Percentiles rank a stretch among this genome's conserved stretches.
These are phyloP conservation scores for Carterocephalus palaemon DNA, from an alignment of 2,888 invertebrate species.

Conservation along the genomic window DNA sequence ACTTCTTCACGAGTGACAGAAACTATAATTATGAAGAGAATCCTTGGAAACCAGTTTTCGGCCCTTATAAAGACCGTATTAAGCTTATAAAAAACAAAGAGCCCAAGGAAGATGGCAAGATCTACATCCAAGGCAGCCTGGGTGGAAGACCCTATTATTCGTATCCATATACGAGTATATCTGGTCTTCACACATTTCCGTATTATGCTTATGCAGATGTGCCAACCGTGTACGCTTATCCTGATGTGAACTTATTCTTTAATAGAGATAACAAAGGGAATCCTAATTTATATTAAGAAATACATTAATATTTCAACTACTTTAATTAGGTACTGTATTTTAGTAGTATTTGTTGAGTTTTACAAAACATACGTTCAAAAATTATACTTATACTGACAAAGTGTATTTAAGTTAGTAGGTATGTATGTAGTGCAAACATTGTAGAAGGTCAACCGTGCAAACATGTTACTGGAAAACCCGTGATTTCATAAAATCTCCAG, in stretches of 20 bases:
- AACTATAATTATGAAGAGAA: slow-evolving; percentile 27
- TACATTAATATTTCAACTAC: too few species aligned
- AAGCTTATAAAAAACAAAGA: slow-evolving; percentile 44
- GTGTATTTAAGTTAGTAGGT: too few species aligned
- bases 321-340: too few species aligned
- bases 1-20: neutral
- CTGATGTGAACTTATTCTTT: slow-evolving; percentile 39
- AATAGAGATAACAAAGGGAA: slow-evolving; percentile 45
- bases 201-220: slow-evolving; percentile 39
- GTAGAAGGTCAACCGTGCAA: too few species aligned
- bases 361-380: too few species aligned
- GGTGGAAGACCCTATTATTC: slow-evolving; percentile 35
- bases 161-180: slow-evolving; percentile 28
- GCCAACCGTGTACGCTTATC: slow-evolving; percentile 33
- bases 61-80: slow-evolving; percentile 38
- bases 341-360: too few species aligned
- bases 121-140: slow-evolving; percentile 31
- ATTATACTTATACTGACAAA: too few species aligned
- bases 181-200: slow-evolving; percentile 46
- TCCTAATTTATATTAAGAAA: neutral
- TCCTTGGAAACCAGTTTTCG: slow-evolving; percentile 42
- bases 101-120: slow-evolving; percentile 45
- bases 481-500: too few species aligned
- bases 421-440: too few species aligned
- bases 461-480: too few species aligned